Percentiles rank a stretch among this genome's conserved stretches.
Evolutionary conservation across 2,797 vertebrate species (phyloP).

Genomic region (Tokudaia muenninki): DNA sequence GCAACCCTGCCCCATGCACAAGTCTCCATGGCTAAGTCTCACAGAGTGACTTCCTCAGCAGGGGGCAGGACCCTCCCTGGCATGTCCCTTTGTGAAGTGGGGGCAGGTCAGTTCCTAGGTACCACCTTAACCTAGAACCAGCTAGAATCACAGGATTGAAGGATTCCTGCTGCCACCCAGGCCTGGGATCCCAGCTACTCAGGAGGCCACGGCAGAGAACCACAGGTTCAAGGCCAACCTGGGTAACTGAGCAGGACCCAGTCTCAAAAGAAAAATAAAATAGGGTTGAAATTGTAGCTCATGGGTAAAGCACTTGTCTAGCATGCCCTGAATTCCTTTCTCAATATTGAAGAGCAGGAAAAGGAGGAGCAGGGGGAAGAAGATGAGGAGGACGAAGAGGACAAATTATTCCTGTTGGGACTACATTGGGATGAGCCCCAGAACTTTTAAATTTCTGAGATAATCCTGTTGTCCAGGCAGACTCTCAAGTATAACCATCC

Average conservation of each 20-base stretch:
- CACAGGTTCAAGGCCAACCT: neutral
- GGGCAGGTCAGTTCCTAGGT: neutral
- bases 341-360: neutral
- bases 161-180: neutral
- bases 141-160: neutral
- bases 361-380: neutral
- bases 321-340: neutral
- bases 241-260: neutral
- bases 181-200: neutral
- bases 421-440: neutral
- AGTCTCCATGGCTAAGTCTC: fast-evolving
- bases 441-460: neutral
- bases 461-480: neutral
- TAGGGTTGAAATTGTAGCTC: neutral
- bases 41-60: neutral
- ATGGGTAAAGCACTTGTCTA: neutral
- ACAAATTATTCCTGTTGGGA: neutral
- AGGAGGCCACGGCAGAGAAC: neutral
- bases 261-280: neutral
- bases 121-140: fast-evolving
- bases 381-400: neutral
- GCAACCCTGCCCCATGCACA: neutral
- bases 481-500: neutral
- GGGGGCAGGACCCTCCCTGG: neutral
- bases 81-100: neutral